Evolutionary conservation across 2,797 vertebrate genomes (phyloP).

Genomic region (Cossypha heuglini): DNA sequence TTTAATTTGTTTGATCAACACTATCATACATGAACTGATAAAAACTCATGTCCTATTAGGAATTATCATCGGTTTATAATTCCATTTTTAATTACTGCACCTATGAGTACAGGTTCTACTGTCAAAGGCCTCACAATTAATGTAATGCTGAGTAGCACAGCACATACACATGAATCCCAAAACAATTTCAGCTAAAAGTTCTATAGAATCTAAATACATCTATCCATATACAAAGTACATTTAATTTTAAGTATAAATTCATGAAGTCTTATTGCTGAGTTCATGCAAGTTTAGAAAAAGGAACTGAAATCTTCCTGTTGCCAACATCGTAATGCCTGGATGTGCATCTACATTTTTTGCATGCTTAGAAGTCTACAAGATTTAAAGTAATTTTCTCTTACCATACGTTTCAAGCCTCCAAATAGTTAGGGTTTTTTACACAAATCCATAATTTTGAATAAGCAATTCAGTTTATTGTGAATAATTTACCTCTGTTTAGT

Average conservation of each 20-base stretch:
- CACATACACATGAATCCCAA: neutral
- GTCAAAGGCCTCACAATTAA: neutral
- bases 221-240: neutral
- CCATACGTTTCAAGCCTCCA: neutral
- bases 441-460: neutral
- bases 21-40: neutral
- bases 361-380: neutral
- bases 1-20: neutral
- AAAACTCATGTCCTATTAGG: neutral
- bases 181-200: neutral
- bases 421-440: neutral
- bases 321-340: accelerated
- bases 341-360: neutral
- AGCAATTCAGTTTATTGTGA: neutral
- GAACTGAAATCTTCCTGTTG: neutral
- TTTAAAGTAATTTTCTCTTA: neutral
- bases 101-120: neutral
- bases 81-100: neutral
- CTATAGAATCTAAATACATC: neutral
- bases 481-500: neutral
- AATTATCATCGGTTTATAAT: neutral
- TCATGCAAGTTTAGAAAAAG: neutral
- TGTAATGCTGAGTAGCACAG: neutral
- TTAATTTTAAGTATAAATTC: neutral
- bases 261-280: neutral